phyloP scores from a whole-genome alignment of 2,797 vertebrate species.

The Mus minutoides region DNA sequence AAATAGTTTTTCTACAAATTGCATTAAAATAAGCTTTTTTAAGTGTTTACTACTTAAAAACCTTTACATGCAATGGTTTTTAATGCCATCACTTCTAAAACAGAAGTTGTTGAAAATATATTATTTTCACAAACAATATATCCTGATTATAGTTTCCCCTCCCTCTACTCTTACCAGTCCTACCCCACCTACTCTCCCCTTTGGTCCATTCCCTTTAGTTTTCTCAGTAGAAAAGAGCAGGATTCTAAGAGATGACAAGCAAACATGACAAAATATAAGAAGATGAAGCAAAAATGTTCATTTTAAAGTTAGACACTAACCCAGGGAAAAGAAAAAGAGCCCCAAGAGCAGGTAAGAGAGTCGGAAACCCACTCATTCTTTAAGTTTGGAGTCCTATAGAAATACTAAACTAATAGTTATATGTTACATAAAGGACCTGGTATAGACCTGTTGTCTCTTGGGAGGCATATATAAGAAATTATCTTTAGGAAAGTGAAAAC shows the following conservation, averaged over 20 bases:
- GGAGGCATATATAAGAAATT: not conserved
- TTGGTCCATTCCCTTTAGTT: not conserved
- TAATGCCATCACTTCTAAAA: not conserved
- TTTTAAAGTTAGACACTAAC: not conserved
- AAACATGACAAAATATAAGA: not conserved
- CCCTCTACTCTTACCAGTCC: not conserved
- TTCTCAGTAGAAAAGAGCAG: not conserved
- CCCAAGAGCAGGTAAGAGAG: too few relatives aligned
- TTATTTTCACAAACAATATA: not conserved
- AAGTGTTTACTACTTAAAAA: not conserved
- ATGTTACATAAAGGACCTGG: not conserved
- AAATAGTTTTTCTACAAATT: not conserved
- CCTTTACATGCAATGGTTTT: constrained; percentile 25
- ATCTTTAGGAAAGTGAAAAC: constrained; percentile 15
- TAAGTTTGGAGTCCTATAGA: too few relatives aligned
- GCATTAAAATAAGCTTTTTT: not conserved
- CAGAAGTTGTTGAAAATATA: not conserved
- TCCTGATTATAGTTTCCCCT: too few relatives aligned
- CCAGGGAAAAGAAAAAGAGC: not conserved
- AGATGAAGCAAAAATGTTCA: not conserved
- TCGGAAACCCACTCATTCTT: not conserved
- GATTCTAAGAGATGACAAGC: not conserved
- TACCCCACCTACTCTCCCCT: too few relatives aligned
- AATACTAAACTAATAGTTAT: not conserved
- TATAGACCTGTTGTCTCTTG: not conserved